Conservation (phyloP, 2,113 vertebrate genomes). For the Hippocampus zosterae region DNA sequence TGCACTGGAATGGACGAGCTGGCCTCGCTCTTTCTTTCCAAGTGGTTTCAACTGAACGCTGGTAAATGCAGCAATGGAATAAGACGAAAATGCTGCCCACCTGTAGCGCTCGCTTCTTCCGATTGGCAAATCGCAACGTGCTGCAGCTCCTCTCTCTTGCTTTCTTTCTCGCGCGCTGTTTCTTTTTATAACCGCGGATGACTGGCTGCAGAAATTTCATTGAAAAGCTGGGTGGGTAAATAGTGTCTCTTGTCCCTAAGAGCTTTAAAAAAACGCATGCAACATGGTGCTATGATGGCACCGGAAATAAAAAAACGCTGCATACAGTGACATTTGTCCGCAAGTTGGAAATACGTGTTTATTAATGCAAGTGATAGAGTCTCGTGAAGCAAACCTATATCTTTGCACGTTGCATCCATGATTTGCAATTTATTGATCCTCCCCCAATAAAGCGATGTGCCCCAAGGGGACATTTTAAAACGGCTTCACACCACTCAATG, state of each 20-base stretch:
- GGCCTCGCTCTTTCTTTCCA: neutral
- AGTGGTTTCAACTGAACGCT: neutral
- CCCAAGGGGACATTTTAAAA: too few relatives aligned
- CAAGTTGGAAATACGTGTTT: too few relatives aligned
- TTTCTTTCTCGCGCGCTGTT: neutral
- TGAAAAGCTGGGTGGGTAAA: neutral
- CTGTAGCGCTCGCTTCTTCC: constrained; percentile 27
- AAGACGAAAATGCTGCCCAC: constrained; percentile 31
- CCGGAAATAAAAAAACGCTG: neutral
- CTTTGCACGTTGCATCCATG: too few relatives aligned
- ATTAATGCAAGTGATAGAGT: too few relatives aligned
- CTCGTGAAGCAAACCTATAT: too few relatives aligned
- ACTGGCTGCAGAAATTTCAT: neutral
- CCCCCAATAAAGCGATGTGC: too few relatives aligned
- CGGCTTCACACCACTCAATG: too few relatives aligned
- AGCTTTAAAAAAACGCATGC: constrained; percentile 3
- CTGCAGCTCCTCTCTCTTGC: constrained; percentile 1
- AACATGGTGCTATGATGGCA: neutral
- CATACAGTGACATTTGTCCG: constrained; percentile 16
- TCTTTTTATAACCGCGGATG: neutral
- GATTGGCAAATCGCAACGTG: constrained; percentile 17
- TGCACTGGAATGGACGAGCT: neutral
- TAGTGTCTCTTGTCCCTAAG: neutral
- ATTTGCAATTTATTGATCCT: too few relatives aligned
- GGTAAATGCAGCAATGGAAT: neutral